Percentiles rank a stretch among this genome's conserved stretches.
Conservation (phyloP, 2,888 invertebrate genomes). For the Zele albiditarsus region DNA sequence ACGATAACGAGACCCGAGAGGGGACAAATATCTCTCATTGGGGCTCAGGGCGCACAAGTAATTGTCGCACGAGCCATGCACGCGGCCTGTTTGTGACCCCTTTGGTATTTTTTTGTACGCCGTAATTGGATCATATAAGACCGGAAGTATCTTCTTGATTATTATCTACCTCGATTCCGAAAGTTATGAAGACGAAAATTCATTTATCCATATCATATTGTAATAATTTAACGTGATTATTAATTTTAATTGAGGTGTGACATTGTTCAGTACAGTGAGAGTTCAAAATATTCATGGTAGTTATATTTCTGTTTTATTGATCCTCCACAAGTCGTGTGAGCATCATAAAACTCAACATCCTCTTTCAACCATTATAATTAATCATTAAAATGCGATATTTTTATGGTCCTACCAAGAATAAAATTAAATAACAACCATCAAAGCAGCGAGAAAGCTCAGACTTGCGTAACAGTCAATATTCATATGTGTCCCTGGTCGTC, state of each 20-base stretch:
- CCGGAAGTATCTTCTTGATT: conserved; percentile 35
- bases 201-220: neutral
- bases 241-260: neutral
- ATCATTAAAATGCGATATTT: neutral
- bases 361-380: neutral
- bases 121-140: conserved; percentile 36
- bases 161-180: neutral
- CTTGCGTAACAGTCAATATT: neutral
- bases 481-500: conserved; percentile 1
- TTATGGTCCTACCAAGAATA: neutral
- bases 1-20: conserved; percentile 10
- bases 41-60: conserved; percentile 23
- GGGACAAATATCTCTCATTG: conserved; percentile 12
- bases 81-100: conserved; percentile 35
- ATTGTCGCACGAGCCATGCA: conserved; percentile 40
- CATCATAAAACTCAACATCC: neutral
- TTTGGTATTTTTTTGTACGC: conserved; percentile 5
- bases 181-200: neutral
- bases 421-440: neutral
- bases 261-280: neutral
- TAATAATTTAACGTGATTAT: neutral
- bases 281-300: neutral
- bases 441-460: neutral
- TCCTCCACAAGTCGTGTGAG: neutral
- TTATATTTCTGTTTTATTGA: neutral